Conservation (phyloP, 2,797 vertebrate species). For the Chanos chanos region DNA sequence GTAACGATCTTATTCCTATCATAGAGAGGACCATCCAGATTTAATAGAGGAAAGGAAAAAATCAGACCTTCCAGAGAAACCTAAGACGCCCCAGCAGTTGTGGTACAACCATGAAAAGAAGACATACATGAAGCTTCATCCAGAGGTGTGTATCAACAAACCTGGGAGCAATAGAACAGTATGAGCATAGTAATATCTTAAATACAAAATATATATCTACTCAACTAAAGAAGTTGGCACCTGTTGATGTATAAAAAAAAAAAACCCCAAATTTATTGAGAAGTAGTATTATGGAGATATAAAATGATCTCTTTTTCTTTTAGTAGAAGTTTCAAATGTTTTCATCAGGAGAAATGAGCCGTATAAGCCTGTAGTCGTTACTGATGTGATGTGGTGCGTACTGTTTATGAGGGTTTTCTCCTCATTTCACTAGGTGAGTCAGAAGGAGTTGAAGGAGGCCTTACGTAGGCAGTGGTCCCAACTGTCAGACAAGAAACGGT, state of each 20-base stretch:
- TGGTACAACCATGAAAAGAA: slow-evolving; percentile 84
- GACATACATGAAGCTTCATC: slow-evolving; percentile 75
- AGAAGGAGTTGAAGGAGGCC: slow-evolving; percentile 78
- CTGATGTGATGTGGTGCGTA: neutral
- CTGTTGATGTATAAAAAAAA: no score
- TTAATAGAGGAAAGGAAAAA: slow-evolving; percentile 77
- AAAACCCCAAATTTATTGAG: no score
- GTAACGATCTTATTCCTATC: no score
- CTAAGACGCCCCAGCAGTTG: slow-evolving; percentile 78
- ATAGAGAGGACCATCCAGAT: slow-evolving; percentile 75
- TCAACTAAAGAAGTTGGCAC: no score
- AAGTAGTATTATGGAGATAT: no score
- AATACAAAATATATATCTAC: no score
- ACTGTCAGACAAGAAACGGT: slow-evolving; percentile 74
- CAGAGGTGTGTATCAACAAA: slow-evolving; percentile 57
- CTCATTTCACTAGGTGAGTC: slow-evolving; percentile 63
- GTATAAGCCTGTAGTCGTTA: neutral
- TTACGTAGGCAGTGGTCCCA: slow-evolving; percentile 79
- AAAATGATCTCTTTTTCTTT: no score
- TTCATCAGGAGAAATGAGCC: no score
- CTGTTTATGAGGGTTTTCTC: neutral
- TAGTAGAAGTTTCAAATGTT: no score
- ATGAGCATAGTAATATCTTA: no score
- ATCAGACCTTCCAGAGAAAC: slow-evolving; percentile 76
- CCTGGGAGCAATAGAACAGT: no score